Base-by-base conservation (phyloP, 1,140 invertebrate species). In the Hypsibius dujardini region DNA sequence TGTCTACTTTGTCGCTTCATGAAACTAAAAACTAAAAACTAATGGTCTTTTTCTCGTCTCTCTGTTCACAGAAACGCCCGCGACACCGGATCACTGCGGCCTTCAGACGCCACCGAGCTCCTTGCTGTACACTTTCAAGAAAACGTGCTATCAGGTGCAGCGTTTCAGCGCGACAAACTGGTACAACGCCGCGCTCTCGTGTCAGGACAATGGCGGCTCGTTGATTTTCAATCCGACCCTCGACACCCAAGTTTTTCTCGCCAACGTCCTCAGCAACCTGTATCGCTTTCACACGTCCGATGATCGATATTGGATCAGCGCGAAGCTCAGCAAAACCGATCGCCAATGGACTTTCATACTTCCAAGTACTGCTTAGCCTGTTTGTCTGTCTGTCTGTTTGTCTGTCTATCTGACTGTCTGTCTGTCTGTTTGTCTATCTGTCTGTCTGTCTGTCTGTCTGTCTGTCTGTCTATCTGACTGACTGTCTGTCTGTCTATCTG, bases 181-280 rank as follows among this genome's bases (percentile, higher is more conserved):
- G 62, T 7, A 7, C 62, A 67, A 67, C 62, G 62, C 62, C 7
- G 42, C 42, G 7, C 3, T 67, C 7, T 67, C 62, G 3, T 67
- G 62, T 42, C 62, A 67, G 62, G 62, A 67, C 62, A 67, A 67
- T 42, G 62, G 62, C 42, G 62, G 62, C 62, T 7, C 62, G 62
- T 42, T 67, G 62, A 12, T 67, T 3, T 12, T 42, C 62, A 67
- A 67, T 42, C 42, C 62, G 7, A 42, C 12, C 42, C 45, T 14
- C 62, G 62, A 67, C 62, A 67, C 62, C 12, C 12, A 12, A 42
- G 3, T 7, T 42, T 67, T 67, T 42, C 7, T 67, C 62, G 45
- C 7, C 42, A 67, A 67, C 62, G 62, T 67, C 62, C 62, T 67
- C 7, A 67, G 42, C 42, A 67, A 67, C 62, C 62, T 67, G 7